phyloP scores from a whole-genome alignment of 2,113 vertebrate genomes.

The Pedetes capensis region DNA sequence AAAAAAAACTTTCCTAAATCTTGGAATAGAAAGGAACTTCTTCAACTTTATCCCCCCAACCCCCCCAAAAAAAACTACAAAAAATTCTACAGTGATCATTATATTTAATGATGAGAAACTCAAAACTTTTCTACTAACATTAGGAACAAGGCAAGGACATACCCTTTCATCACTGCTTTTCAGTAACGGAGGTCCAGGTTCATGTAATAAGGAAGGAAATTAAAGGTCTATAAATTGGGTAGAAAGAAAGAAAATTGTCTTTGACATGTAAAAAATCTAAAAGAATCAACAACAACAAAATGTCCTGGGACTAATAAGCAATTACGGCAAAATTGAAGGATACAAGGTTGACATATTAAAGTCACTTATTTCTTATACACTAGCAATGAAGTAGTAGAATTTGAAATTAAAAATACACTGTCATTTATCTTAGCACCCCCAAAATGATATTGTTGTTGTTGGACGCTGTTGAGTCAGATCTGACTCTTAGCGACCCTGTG shows the following conservation, averaged over 20 bases:
- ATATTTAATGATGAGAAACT: background rate
- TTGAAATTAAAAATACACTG: background rate
- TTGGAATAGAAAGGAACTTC: background rate
- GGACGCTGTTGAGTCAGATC: too few species aligned
- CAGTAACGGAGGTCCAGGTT: background rate
- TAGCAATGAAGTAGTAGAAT: background rate
- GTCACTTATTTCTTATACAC: background rate
- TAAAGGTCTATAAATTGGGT: background rate
- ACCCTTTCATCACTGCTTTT: background rate
- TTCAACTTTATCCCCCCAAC: too few species aligned
- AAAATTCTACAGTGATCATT: background rate
- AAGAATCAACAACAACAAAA: background rate
- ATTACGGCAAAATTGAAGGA: background rate
- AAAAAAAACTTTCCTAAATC: background rate
- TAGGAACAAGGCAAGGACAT: background rate
- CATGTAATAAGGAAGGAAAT: background rate
- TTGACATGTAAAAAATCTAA: background rate
- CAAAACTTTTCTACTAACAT: background rate
- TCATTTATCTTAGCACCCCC: background rate
- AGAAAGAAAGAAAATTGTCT: background rate
- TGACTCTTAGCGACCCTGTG: too few species aligned
- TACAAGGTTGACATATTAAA: background rate
- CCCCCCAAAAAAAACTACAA: background rate
- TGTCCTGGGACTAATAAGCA: background rate
- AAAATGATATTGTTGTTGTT: background rate